These are phyloP conservation scores for Drosophila prostipennis DNA, from an alignment of 2,888 invertebrate species.

Conservation along the genomic window DNA sequence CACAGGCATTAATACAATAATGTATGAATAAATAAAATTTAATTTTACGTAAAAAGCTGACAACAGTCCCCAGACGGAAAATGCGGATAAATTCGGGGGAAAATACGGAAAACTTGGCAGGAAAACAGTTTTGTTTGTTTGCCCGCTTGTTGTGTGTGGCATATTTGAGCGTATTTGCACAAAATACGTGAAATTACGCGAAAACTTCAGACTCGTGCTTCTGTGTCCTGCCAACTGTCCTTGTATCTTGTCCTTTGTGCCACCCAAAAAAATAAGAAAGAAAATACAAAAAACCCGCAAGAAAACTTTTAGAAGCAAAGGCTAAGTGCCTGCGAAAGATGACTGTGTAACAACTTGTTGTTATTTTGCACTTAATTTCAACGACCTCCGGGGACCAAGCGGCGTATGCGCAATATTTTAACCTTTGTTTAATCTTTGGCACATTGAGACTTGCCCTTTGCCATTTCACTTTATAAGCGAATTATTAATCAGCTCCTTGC, in stretches of 20 bases:
- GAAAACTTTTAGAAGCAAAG: slow-evolving; percentile 10
- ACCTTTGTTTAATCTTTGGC: slow-evolving; percentile 34
- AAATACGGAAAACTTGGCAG: slow-evolving; percentile 30
- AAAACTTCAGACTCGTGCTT: slow-evolving; percentile 53
- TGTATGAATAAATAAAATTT: slow-evolving; percentile 75
- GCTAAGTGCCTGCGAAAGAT: slow-evolving; percentile 34
- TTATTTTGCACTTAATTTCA: slow-evolving; percentile 69
- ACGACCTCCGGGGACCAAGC: slow-evolving; percentile 23
- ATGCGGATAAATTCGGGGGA: slow-evolving; percentile 8
- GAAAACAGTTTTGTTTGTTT: slow-evolving; percentile 48
- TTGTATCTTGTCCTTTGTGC: slow-evolving; percentile 10
- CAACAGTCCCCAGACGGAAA: slow-evolving; percentile 56
- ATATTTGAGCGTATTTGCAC: slow-evolving; percentile 74
- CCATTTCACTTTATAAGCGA: slow-evolving; percentile 42
- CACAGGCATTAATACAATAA: slow-evolving; percentile 64
- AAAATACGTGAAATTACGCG: slow-evolving; percentile 77
- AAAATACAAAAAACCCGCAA: background rate
- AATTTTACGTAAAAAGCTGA: slow-evolving; percentile 70
- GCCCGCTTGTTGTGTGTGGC: slow-evolving; percentile 57
- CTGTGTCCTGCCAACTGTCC: slow-evolving; percentile 42
- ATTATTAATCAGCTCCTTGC: slow-evolving; percentile 65
- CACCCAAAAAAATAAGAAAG: background rate
- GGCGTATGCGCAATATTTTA: slow-evolving; percentile 54
- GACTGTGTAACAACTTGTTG: slow-evolving; percentile 56
- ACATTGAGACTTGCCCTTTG: slow-evolving; percentile 33